Base-by-base conservation (phyloP, 2,797 vertebrate species). In the Myripristis jacobus region DNA sequence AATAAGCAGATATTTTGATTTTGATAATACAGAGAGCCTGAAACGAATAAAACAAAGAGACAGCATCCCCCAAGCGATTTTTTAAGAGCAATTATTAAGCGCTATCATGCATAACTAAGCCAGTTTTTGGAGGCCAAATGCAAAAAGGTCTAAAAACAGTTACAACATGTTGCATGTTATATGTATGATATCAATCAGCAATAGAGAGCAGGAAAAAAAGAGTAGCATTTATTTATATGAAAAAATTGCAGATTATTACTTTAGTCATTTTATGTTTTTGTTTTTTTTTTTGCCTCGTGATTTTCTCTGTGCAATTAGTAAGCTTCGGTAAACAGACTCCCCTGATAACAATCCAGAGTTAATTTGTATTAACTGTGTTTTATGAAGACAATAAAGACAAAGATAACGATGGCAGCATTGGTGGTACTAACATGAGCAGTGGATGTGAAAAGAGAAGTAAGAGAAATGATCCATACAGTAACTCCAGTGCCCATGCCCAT, bases 401-500 rank as follows among this genome's bases (percentile, higher is more conserved):
- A 48, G 52, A 52, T 53, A 50, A 70, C 41, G 0, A 31, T 53
- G 47, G 9, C 34, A 4, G 15, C 8, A 22, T 10, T 48, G 51
- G 36, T 62, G 54, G 18, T 43, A 1, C 24, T 59, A 10, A n/a
- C 46, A 2, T 55, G 10, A 58, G 36, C 60, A 43, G 46, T 50
- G 64, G 46, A 16, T 66, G 55, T 66, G 59, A 47, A 61, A n/a
- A 43, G 52, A 71, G 48, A 38, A 56, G 54, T 58, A 18, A 19
- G 38, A 43, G 36, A 68, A 50, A 41, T 36, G 50, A 27, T 41
- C 53, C 52, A 19, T 60, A 36, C 27, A 55, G 60, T 63, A 29
- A 54, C 60, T 70, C 41, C 55, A 2, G 56, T 24, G 57, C 67
- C 24, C 9, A 0, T 57, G 34, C 34, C 27, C 63, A 21, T 55